Base-by-base conservation (phyloP, 2,888 invertebrate species). In the Drosophila limbata region DNA sequence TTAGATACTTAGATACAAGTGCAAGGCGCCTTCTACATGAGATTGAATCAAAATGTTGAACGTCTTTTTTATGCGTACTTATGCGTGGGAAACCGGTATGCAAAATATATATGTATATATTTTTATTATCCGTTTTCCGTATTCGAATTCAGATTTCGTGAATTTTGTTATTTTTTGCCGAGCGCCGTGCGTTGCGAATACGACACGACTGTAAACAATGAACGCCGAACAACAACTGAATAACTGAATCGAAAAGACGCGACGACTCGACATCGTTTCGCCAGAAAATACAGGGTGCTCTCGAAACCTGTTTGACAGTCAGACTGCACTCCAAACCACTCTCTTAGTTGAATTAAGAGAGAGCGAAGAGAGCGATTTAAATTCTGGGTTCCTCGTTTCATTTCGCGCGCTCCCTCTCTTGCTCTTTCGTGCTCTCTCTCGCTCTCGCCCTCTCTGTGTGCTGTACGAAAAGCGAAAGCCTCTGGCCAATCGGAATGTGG, bases 191-290 rank as follows among this genome's bases (percentile, higher is more conserved):
- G 76, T 78, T 62, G 63, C 83, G 84, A 72, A 79, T 75, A 84
- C 84, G 82, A 72, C 80, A 71, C 68, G 60, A 68, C 76, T 86
- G 79, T 69, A 70, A 81, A 67, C 79, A 61, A 72, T 57, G 84
- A 88, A 88, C 87, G 82, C 72, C 85, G 84, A 88, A 86, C 72
- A 87, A 81, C 69, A 84, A 88, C 89, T 85, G 88, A 71, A 64
- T 21, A 28, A 28, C 28, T 8, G 28, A 28, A 25, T 25, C 25
- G 2, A 25, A 28, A 44, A 44, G n/a, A 48, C 40, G 48, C 50
- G 45, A 44, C 48, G 50, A 37, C n/a, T 4, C 37, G n/a, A 37
- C 35, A 6, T 37, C 35, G 35, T 37, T 37, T 37, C 5, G 35
- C 40, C 10, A 48, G 28, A 21, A 15, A 19, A 17, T 69, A 80